A percentile compares a stretch with the other conserved stretches of the same genome.
phyloP scores from a whole-genome alignment of 2,113 vertebrate species.

The Mobula birostris region DNA sequence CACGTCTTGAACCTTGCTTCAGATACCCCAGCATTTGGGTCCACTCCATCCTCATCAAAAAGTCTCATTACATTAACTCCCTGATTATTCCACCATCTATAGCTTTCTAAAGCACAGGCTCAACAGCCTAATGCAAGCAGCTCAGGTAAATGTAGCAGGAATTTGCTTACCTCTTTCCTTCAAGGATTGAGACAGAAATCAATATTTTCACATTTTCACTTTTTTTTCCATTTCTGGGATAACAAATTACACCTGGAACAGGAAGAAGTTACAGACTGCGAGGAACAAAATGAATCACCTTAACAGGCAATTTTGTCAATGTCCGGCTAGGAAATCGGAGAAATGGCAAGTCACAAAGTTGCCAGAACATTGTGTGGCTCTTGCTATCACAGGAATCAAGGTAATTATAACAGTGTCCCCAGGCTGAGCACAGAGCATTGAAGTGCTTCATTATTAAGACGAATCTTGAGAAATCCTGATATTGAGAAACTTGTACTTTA shows the following conservation, averaged over 20 bases:
- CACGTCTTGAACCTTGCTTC: too few relatives aligned
- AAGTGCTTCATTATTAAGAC: background rate
- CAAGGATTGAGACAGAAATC: too few relatives aligned
- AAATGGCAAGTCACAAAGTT: background rate
- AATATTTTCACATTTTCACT: too few relatives aligned
- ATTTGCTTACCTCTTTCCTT: background rate
- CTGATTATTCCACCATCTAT: too few relatives aligned
- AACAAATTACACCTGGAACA: background rate
- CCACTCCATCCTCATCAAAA: too few relatives aligned
- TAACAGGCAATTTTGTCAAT: background rate
- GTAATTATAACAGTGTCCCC: background rate
- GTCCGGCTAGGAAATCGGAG: background rate
- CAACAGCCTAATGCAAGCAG: background rate
- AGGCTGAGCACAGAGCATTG: background rate
- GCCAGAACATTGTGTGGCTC: background rate
- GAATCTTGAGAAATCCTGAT: background rate
- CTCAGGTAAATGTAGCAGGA: background rate
- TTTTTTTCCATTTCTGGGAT: background rate
- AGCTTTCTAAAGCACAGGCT: background rate
- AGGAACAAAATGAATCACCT: background rate
- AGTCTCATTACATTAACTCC: too few relatives aligned
- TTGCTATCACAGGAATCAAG: background rate
- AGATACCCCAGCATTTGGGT: too few relatives aligned
- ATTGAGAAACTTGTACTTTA: background rate
- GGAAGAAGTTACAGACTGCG: background rate